Evolutionary conservation across 37 sponge, comb jelly and placozoan species (phyloP).

Genomic region (Aplysina aerophoba): DNA sequence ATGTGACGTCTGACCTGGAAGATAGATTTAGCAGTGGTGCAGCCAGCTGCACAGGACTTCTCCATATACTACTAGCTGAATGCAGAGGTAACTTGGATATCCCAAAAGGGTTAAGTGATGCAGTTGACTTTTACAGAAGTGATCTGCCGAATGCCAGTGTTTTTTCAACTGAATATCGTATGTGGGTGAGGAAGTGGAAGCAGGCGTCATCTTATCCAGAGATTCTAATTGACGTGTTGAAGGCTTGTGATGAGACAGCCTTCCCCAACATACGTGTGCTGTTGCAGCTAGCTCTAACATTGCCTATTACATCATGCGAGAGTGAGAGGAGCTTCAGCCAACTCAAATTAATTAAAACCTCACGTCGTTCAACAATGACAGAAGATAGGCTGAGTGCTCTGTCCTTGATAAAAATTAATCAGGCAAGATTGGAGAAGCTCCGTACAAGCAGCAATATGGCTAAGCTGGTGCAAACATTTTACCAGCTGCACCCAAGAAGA

Average conservation of each 20-base stretch:
- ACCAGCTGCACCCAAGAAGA: slow-evolving; percentile 49
- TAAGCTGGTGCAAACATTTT: too few relatives aligned
- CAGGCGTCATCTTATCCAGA: slow-evolving; percentile 4
- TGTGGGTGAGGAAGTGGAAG: slow-evolving; percentile 55
- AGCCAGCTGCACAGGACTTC: slow-evolving; percentile 28
- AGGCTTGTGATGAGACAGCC: slow-evolving; percentile 36
- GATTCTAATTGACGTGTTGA: slow-evolving; percentile 9
- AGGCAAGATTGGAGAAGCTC: not conserved
- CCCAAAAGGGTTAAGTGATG: slow-evolving; percentile 20
- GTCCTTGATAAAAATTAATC: slow-evolving; percentile 26
- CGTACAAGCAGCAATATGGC: not conserved
- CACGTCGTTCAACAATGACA: slow-evolving; percentile 46
- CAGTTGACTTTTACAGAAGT: slow-evolving; percentile 29
- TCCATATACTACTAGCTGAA: slow-evolving; percentile 45
- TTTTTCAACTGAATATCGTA: slow-evolving; percentile 44
- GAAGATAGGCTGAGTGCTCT: slow-evolving; percentile 48
- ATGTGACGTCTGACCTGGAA: slow-evolving; percentile 39
- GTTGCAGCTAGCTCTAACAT: slow-evolving; percentile 17
- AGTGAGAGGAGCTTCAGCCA: slow-evolving; percentile 40
- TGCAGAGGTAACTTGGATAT: slow-evolving; percentile 18
- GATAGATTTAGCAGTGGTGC: slow-evolving; percentile 41
- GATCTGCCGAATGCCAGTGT: slow-evolving; percentile 8
- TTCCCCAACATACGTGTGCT: slow-evolving; percentile 35
- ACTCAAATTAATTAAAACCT: slow-evolving; percentile 40
- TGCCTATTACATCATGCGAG: slow-evolving; percentile 30